These are phyloP conservation scores for Scomberomorus guttatus DNA, from an alignment of 2,797 vertebrate species.

Conservation along the genomic window DNA sequence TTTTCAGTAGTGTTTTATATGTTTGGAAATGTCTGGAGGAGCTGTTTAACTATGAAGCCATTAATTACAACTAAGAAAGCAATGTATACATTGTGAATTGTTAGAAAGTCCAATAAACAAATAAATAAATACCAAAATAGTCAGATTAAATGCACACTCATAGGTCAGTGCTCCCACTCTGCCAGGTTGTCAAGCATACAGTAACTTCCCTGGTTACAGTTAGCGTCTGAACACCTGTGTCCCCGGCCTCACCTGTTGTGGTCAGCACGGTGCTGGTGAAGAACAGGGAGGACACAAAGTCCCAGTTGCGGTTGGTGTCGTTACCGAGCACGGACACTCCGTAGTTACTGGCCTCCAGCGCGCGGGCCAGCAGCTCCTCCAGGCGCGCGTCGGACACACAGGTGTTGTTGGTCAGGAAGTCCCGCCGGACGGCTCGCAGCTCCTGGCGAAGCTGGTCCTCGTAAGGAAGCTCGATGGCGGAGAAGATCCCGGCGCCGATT, in stretches of 20 bases:
- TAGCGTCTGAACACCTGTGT: neutral
- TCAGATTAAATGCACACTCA: neutral
- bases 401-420: constrained; percentile 89
- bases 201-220: too few species aligned
- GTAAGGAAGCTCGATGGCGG: constrained; percentile 92
- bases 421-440: constrained; percentile 84
- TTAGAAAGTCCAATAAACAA: neutral
- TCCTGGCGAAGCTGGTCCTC: constrained; percentile 89
- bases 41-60: neutral
- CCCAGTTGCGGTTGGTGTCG: constrained; percentile 90
- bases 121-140: too few species aligned
- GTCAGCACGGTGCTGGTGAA: constrained; percentile 97
- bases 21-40: neutral
- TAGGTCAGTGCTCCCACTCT: neutral
- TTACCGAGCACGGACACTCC: constrained; percentile 93
- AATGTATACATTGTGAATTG: neutral
- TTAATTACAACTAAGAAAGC: neutral
- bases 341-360: constrained; percentile 94
- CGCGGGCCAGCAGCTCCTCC: constrained; percentile 89
- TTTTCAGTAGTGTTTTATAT: neutral
- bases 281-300: constrained; percentile 96
- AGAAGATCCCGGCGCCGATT: constrained; percentile 93
- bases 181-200: too few species aligned
- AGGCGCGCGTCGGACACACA: constrained; percentile 92
- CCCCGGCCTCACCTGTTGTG: constrained; percentile 90